Percentiles rank a stretch among this genome's conserved stretches.
Evolutionary conservation across 1,140 invertebrate species (phyloP).

Genomic region (Augochlora pura): DNA sequence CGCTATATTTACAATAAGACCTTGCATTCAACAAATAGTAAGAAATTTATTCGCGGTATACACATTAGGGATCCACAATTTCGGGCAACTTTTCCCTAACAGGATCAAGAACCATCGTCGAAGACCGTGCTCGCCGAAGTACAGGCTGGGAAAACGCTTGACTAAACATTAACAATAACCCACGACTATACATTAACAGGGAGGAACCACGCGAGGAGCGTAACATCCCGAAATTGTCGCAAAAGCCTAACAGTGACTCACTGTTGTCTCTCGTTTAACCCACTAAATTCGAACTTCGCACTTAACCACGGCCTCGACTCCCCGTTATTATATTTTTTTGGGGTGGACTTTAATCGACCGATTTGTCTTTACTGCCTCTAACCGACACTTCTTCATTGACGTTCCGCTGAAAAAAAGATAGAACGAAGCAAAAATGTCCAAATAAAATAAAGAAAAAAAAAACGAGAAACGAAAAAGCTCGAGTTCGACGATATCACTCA

Average conservation of each 20-base stretch:
- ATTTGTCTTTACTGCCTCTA: constrained; percentile 52
- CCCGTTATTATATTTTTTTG: constrained; percentile 55
- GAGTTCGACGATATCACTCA: not conserved
- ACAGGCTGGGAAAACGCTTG: constrained; percentile 12
- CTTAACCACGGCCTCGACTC: constrained; percentile 26
- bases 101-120: too few species aligned
- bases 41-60: too few species aligned
- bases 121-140: not conserved
- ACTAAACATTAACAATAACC: constrained; percentile 34
- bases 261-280: constrained; percentile 1
- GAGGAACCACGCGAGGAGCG: not conserved
- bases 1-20: too few species aligned
- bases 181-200: not conserved
- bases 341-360: constrained; percentile 78
- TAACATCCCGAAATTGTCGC: not conserved
- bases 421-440: not conserved
- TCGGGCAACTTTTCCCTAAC: too few species aligned
- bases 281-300: constrained; percentile 21
- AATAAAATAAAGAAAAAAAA: not conserved
- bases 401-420: constrained; percentile 40
- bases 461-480: too few species aligned
- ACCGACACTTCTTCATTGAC: constrained; percentile 43
- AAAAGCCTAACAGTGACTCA: not conserved
- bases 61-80: too few species aligned
- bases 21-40: too few species aligned